Evolutionary conservation across 2,113 vertebrate species (phyloP), one percentile per base, ranked within the genome.

Genomic region (Peromyscus californicus): DNA sequence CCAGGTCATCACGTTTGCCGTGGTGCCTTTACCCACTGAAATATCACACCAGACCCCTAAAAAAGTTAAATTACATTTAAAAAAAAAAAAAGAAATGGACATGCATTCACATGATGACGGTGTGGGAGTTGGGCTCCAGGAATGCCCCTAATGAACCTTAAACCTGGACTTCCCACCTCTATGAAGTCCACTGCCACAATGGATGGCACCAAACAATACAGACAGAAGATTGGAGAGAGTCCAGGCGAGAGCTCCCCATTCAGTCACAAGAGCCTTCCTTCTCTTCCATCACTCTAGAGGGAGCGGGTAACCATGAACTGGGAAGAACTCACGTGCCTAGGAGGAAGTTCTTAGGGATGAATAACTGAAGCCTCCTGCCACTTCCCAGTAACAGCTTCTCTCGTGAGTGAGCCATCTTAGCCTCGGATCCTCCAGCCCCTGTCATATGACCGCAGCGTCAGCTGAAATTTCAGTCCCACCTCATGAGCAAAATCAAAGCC

Each of bases 201-300:
- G 10, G 7, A 39, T 67, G 54, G 65, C 31, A 80, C 1, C 48
- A 5, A 84, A 69, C 19, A 72, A 19, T 48, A 10, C 31, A 24
- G 94, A 29, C 1, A 87, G 3, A 63, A 65, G 13, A 42, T 9
- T 65, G 16, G 75, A 83, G 67, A 90, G 86, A 72, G 61, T 39
- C 36, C 7, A 72, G 61, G 19, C 63, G 5, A 48, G 69, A 90
- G 39, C 88, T 75, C 83, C n/a, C 11, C 36, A 16, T 31, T 5
- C 54, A 21, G 26, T 83, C 61, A 95, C 61, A 67, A 63, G 88
- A 92, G 54, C 19, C 33, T 90, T 88, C 36, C 65, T 93, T 80
- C 22, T 65, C n/a, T 82, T 61, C 16, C 24, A 70, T 91, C 31
- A 86, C 11, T 65, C 39, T 48, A 21, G 16, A 29, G 22, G 19